Evolutionary conservation across 2,888 invertebrate genomes (phyloP).

Genomic region (Drosophila neoperkinsi): DNA sequence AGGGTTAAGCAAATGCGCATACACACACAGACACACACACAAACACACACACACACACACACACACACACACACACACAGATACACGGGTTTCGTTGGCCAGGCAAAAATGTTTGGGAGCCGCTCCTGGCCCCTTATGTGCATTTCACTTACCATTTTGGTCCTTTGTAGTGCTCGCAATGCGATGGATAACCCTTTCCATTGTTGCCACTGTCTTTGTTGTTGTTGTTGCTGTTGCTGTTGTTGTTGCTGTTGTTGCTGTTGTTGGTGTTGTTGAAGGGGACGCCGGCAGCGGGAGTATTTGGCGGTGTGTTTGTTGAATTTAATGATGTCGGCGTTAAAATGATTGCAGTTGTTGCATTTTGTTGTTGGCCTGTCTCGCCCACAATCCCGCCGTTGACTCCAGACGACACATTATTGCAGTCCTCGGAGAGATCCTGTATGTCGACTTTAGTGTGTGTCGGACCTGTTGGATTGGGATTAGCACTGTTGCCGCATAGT

Average conservation of each 20-base stretch:
- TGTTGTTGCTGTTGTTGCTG: slow-evolving; percentile 26
- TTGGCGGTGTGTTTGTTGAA: slow-evolving; percentile 72
- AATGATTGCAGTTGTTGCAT: slow-evolving; percentile 82
- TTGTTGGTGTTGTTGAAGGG: slow-evolving; percentile 41
- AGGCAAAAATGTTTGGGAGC: slow-evolving; percentile 29
- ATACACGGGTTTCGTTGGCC: not conserved
- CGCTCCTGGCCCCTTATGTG: slow-evolving; percentile 40
- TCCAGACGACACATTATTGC: slow-evolving; percentile 54
- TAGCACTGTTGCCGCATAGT: slow-evolving; percentile 47
- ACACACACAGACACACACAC: slow-evolving; percentile 16
- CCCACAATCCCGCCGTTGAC: slow-evolving; percentile 16
- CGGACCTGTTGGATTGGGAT: slow-evolving; percentile 41
- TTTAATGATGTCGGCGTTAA: slow-evolving; percentile 83
- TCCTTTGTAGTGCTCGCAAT: slow-evolving; percentile 79
- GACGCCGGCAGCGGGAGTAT: slow-evolving; percentile 41
- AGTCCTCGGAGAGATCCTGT: slow-evolving; percentile 74
- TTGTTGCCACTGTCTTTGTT: slow-evolving; percentile 48
- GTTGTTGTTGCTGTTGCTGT: slow-evolving; percentile 24
- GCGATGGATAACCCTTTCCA: slow-evolving; percentile 46
- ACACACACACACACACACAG: slow-evolving; percentile 13
- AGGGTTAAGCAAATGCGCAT: slow-evolving; percentile 75
- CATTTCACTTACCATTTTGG: slow-evolving; percentile 83
- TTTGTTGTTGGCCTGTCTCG: slow-evolving; percentile 65
- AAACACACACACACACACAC: slow-evolving; percentile 2
- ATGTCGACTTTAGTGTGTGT: slow-evolving; percentile 82